These are phyloP conservation scores for Etheostoma spectabile DNA, from an alignment of 2,113 vertebrate species.

Conservation along the genomic window DNA sequence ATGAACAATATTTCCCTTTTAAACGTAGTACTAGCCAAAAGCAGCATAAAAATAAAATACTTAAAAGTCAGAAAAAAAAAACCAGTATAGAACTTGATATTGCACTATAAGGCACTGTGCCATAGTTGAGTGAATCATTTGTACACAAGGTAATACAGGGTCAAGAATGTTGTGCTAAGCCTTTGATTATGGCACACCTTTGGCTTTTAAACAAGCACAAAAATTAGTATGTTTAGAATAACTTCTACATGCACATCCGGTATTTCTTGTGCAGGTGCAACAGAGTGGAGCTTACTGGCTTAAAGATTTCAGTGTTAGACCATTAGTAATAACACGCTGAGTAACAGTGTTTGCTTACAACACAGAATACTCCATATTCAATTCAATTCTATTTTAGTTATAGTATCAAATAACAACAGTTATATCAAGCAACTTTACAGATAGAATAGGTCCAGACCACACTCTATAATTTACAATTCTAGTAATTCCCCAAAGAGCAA, in stretches of 20 bases:
- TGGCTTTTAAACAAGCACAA: not conserved
- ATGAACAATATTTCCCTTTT: not conserved
- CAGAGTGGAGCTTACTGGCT: not conserved
- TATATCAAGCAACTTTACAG: no score
- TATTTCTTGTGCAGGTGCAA: constrained; percentile 4
- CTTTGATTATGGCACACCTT: constrained; percentile 12
- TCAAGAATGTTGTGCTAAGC: not conserved
- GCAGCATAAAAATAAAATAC: not conserved
- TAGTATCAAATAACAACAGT: no score
- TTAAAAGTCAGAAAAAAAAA: not conserved
- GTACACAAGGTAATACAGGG: not conserved
- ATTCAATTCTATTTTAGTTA: no score
- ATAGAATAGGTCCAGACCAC: no score
- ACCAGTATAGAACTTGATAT: not conserved
- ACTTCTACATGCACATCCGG: not conserved
- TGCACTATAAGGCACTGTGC: not conserved
- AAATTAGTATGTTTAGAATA: not conserved
- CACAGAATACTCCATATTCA: not conserved
- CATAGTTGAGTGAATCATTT: not conserved
- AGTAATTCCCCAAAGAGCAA: no score
- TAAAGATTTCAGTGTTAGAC: not conserved
- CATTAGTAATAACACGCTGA: not conserved
- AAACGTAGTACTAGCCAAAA: not conserved
- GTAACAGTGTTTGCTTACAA: not conserved
- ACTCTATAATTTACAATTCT: no score